Percentiles rank a stretch among this genome's conserved stretches.
Evolutionary conservation across 2,113 vertebrate genomes (phyloP).

Genomic region (Xiphophorus maculatus): DNA sequence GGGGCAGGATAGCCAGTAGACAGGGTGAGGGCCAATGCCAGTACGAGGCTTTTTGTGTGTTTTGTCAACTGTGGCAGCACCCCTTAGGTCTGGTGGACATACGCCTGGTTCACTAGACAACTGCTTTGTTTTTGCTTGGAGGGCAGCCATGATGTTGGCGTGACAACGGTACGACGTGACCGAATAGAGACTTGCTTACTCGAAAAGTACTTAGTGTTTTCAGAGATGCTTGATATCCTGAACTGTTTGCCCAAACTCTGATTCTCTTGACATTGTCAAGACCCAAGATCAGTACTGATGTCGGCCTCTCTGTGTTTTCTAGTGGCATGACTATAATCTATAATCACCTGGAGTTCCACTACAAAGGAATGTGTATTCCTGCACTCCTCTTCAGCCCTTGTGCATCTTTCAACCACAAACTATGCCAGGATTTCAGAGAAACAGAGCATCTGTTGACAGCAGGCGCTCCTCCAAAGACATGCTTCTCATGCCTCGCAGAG

Average conservation of each 20-base stretch:
- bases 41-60: constrained; percentile 66
- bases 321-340: constrained; percentile 29
- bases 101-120: constrained; percentile 68
- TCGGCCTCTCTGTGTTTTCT: constrained; percentile 3
- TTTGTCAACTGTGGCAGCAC: constrained; percentile 68
- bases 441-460: constrained; percentile 74
- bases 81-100: constrained; percentile 72
- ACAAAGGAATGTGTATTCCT: constrained; percentile 60
- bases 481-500: constrained; percentile 70
- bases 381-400: constrained; percentile 49
- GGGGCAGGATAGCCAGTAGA: constrained; percentile 56
- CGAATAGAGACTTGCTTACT: constrained; percentile 13
- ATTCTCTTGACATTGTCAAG: neutral
- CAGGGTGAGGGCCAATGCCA: constrained; percentile 63
- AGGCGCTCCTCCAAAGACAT: constrained; percentile 73
- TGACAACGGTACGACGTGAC: constrained; percentile 61
- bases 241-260: neutral
- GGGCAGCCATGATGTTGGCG: constrained; percentile 71
- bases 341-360: constrained; percentile 59
- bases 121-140: constrained; percentile 76
- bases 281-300: neutral
- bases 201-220: neutral
- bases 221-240: neutral
- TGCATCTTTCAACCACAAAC: constrained; percentile 70
- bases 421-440: constrained; percentile 61